A percentile compares a stretch with the other conserved stretches of the same genome.
phyloP scores from a whole-genome alignment of 2,797 vertebrate genomes.

The Syngnathus acus region DNA sequence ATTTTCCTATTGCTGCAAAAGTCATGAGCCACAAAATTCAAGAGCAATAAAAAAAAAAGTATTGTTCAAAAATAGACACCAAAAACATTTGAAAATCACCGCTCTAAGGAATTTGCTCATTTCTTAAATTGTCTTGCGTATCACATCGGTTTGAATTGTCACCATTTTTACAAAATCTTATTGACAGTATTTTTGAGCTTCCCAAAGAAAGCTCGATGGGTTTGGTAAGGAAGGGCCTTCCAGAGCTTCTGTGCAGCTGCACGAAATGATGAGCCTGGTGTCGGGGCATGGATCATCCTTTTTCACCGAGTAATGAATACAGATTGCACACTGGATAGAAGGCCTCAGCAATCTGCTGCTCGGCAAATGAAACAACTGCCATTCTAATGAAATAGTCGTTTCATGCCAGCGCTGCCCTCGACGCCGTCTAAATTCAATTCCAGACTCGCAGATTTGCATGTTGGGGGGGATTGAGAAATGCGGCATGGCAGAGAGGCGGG shows the following conservation, averaged over 20 bases:
- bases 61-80: too few species aligned
- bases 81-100: neutral
- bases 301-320: slow-evolving; percentile 69
- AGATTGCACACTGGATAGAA: slow-evolving; percentile 68
- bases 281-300: slow-evolving; percentile 68
- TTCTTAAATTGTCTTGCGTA: neutral
- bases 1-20: too few species aligned
- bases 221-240: slow-evolving; percentile 52
- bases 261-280: slow-evolving; percentile 67
- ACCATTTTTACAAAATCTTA: neutral
- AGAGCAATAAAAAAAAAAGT: too few species aligned
- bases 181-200: slow-evolving; percentile 21
- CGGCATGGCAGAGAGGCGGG: slow-evolving; percentile 52
- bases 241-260: slow-evolving; percentile 65
- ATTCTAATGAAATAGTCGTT: slow-evolving; percentile 74
- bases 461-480: slow-evolving; percentile 53
- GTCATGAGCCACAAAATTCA: too few species aligned
- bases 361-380: slow-evolving; percentile 74
- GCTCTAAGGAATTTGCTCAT: neutral
- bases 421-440: slow-evolving; percentile 75
- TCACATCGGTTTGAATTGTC: neutral
- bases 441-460: slow-evolving; percentile 66
- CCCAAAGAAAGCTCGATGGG: slow-evolving; percentile 18
- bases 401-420: slow-evolving; percentile 73
- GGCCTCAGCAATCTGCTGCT: slow-evolving; percentile 67